Evolutionary conservation across 2,113 vertebrate species (phyloP), one percentile per base, ranked within the genome.

Genomic region (Eidolon helvum): DNA sequence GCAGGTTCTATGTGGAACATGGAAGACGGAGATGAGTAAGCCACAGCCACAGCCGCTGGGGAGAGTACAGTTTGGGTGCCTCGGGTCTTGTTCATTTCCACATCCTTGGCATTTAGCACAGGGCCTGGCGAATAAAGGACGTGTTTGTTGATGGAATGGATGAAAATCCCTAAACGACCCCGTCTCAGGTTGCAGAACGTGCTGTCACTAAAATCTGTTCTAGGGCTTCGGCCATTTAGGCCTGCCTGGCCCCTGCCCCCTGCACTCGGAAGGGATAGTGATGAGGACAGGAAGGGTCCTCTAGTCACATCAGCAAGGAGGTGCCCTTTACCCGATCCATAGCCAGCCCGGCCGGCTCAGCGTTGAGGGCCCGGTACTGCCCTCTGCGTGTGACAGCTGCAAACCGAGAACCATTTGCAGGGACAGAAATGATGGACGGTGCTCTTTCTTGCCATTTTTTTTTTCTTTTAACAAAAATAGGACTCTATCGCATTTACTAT

Each of bases 81-180:
- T n/a, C 1, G 0, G 10, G 87, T 38, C 35, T 21, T 16, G 24
- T 28, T 91, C 48, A 30, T 72, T n/a, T 68, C 35, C 5, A 11
- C 30, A 10, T 53, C 96, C 57, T 35, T 66, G 90, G 63, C 80
- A n/a, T 38, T 14, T 4, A 72, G 69, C 40, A 15, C 57, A 3
- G 28, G 1, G 48, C 57, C 87, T 30, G 1, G 24, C 55, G 43
- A 57, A 65, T n/a, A 30, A 45, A 90, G 65, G 53, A 30, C 43
- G 4, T 57, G 68, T 71, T 53, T 80, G 65, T 61, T 43, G 57
- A 94, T 82, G 24, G 66, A 35, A 80, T 8, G 66, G 28, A 74
- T 80, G 69, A 86, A 82, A 80, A 89, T 55, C 86, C 65, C 69
- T 18, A 8, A 68, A 45, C 28, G 71, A 28, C 72, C 83, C 85